phyloP scores from a whole-genome alignment of 2,888 invertebrate species.

The Acronicta psi region DNA sequence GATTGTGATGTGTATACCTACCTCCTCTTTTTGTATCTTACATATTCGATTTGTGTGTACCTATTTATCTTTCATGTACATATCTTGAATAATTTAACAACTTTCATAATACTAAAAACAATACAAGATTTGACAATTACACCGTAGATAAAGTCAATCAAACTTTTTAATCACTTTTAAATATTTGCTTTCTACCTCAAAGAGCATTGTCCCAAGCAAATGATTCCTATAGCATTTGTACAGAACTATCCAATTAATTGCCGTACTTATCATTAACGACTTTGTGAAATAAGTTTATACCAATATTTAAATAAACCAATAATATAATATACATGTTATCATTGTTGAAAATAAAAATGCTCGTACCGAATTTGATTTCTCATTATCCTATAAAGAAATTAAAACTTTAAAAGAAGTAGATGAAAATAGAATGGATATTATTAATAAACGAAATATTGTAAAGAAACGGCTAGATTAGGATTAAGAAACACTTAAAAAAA shows the following conservation, averaged over 20 bases:
- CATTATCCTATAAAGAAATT: slow-evolving; percentile 34
- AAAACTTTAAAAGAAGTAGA: slow-evolving; percentile 5
- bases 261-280: slow-evolving; percentile 51
- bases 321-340: slow-evolving; percentile 69
- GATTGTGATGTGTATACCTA: slow-evolving; percentile 27
- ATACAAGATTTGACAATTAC: not conserved
- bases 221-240: slow-evolving; percentile 34
- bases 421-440: slow-evolving; percentile 2
- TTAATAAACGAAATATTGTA: too few relatives aligned
- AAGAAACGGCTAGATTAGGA: too few relatives aligned
- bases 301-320: slow-evolving; percentile 55
- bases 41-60: not conserved
- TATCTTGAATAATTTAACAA: not conserved
- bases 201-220: slow-evolving; percentile 10
- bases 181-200: not conserved
- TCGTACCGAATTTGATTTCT: slow-evolving; percentile 56
- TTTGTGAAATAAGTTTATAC: slow-evolving; percentile 57
- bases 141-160: not conserved
- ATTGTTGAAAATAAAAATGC: slow-evolving; percentile 79
- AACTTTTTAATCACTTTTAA: not conserved
- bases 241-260: slow-evolving; percentile 22
- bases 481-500: too few relatives aligned
- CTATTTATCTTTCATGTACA: not conserved
- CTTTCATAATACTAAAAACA: not conserved
- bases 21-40: not conserved